A percentile compares a stretch with the other conserved stretches of the same genome.
Conservation (phyloP, 2,888 invertebrate species). For the Tetropium fuscum region DNA sequence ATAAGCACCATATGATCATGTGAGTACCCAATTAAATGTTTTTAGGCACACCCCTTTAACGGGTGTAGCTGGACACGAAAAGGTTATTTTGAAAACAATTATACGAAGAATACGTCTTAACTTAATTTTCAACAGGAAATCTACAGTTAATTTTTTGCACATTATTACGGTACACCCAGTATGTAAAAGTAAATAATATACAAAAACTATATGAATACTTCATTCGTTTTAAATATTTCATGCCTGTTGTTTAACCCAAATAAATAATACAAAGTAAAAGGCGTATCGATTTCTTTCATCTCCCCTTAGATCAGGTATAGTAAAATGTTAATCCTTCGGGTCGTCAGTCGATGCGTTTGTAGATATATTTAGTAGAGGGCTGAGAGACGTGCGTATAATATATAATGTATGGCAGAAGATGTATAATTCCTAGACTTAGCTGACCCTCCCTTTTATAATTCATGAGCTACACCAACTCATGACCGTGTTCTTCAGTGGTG, state of each 20-base stretch:
- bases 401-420: slow-evolving; percentile 51
- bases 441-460: slow-evolving; percentile 55
- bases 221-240: no score
- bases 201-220: no score
- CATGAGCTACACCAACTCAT: slow-evolving; percentile 41
- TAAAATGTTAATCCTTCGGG: background rate
- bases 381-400: slow-evolving; percentile 4
- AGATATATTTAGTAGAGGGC: background rate
- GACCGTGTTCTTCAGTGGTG: slow-evolving; percentile 13
- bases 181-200: no score
- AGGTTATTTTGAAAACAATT: no score
- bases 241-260: background rate
- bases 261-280: slow-evolving; percentile 12
- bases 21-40: no score
- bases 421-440: slow-evolving; percentile 47
- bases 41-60: no score
- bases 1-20: no score
- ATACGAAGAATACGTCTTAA: no score
- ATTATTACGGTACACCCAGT: no score
- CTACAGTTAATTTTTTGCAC: no score
- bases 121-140: no score
- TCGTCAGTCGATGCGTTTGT: slow-evolving; percentile 8
- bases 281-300: slow-evolving; percentile 1
- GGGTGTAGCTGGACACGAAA: no score
- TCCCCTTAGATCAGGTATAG: slow-evolving; percentile 3